Conservation (phyloP, 1,140 invertebrate species). For the Rhysida immarginata region DNA sequence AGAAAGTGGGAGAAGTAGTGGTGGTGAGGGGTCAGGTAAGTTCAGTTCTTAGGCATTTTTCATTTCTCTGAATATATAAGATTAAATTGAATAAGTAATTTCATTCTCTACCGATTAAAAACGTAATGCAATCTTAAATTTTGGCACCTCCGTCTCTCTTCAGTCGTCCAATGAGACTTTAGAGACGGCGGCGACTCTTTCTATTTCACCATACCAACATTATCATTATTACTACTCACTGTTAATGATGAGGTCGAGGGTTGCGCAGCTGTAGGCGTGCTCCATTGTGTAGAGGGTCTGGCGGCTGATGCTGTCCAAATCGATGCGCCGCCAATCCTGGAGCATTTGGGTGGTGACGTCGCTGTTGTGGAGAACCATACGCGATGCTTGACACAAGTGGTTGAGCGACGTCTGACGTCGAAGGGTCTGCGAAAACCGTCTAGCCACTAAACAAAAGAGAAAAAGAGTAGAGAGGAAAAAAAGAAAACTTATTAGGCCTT, state of each 20-base stretch:
- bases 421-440: constrained; percentile 38
- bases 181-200: too few relatives aligned
- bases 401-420: constrained; percentile 42
- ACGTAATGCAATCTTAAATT: too few relatives aligned
- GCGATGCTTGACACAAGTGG: constrained; percentile 42
- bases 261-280: constrained; percentile 24
- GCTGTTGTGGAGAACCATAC: constrained; percentile 39
- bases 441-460: constrained; percentile 24
- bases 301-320: constrained; percentile 30
- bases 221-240: constrained; percentile 21
- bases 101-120: too few relatives aligned
- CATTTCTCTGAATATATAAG: too few relatives aligned
- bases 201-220: neutral
- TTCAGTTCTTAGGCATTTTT: too few relatives aligned
- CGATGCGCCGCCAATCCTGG: constrained; percentile 35
- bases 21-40: too few relatives aligned
- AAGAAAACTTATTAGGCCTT: too few relatives aligned
- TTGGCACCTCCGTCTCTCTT: too few relatives aligned
- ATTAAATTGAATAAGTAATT: too few relatives aligned
- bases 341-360: constrained; percentile 41
- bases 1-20: too few relatives aligned
- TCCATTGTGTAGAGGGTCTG: constrained; percentile 34
- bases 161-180: too few relatives aligned
- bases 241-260: constrained; percentile 25
- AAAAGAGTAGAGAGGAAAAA: too few relatives aligned